These are phyloP conservation scores for Drosophila paulistorum DNA, from an alignment of 1,140 invertebrate genomes.

Conservation along the genomic window DNA sequence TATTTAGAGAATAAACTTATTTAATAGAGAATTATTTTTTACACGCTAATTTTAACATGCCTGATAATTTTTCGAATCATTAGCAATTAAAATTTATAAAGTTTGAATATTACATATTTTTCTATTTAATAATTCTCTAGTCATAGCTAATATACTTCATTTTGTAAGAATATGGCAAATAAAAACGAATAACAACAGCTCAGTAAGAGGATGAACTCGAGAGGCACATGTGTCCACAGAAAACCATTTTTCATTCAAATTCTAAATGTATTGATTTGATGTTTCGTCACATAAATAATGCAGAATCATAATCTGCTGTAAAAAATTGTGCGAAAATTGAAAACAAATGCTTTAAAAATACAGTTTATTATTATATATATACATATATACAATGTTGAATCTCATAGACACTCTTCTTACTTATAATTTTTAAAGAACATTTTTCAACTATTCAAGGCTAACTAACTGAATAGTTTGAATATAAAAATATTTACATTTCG, in stretches of 20 bases:
- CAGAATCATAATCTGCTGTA: conserved; percentile 11
- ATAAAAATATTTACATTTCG: no score
- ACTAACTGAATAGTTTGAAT: no score
- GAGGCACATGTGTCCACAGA: conserved; percentile 14
- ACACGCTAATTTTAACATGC: no score
- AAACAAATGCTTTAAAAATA: neutral
- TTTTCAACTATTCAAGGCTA: neutral
- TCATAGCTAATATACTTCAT: neutral
- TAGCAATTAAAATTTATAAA: no score
- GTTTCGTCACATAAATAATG: conserved; percentile 21
- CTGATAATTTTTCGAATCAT: no score
- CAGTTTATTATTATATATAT: neutral
- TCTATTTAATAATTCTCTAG: neutral
- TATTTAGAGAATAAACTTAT: no score
- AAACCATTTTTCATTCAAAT: conserved; percentile 17
- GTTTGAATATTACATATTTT: no score
- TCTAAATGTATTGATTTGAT: conserved; percentile 14
- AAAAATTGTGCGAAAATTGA: neutral
- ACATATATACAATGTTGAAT: no score
- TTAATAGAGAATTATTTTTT: no score
- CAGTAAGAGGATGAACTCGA: conserved; percentile 6
- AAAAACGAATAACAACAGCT: neutral
- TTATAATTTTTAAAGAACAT: no score
- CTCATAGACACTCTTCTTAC: no score
- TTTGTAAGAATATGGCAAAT: neutral